Conservation (phyloP, 2,113 vertebrate genomes). For the Dermatemys mawii region DNA sequence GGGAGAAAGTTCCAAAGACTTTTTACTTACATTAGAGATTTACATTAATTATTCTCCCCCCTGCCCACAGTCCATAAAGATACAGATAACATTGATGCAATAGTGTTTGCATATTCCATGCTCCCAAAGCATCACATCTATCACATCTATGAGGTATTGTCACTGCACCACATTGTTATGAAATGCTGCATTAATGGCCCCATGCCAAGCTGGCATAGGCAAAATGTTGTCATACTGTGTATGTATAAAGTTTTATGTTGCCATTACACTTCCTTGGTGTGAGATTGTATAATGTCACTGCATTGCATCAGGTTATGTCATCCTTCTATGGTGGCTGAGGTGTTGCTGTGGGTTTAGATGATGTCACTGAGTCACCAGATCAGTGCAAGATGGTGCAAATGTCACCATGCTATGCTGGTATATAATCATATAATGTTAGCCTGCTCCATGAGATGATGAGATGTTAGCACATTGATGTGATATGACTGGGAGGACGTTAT, state of each 20-base stretch:
- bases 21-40: background rate
- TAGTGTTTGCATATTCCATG: background rate
- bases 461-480: background rate
- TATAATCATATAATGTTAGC: background rate
- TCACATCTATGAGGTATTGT: background rate
- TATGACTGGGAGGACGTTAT: background rate
- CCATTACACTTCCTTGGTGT: background rate
- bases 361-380: background rate
- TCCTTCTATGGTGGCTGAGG: background rate
- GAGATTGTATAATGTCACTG: background rate
- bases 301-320: background rate
- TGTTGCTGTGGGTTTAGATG: background rate
- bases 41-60: background rate
- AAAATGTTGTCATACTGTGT: background rate
- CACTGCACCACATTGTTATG: background rate
- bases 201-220: background rate
- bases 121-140: background rate
- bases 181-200: background rate
- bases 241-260: background rate
- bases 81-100: background rate
- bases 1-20: too few relatives aligned
- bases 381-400: background rate
- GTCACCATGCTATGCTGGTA: background rate
- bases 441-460: background rate
- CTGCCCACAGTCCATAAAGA: too few relatives aligned